Conservation (phyloP, 2,888 invertebrate species). For the Celastrina argiolus region DNA sequence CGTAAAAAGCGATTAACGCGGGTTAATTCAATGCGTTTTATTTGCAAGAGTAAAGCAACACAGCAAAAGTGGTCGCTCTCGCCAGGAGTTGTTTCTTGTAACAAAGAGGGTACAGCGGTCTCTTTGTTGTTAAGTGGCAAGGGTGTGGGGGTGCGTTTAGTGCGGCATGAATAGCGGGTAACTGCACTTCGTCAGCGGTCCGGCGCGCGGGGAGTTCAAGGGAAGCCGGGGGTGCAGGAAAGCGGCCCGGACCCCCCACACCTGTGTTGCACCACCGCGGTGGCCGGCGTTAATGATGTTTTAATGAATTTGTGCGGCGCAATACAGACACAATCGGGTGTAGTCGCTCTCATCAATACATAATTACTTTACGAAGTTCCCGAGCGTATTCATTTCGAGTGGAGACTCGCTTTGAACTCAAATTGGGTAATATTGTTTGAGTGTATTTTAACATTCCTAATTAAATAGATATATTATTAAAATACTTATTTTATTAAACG, state of each 20-base stretch:
- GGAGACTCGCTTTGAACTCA: neutral
- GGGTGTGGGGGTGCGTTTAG: constrained; percentile 59
- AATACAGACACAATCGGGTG: neutral
- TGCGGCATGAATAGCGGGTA: constrained; percentile 70
- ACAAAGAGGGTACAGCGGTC: constrained; percentile 74
- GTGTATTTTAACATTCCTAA: neutral
- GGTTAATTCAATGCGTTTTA: constrained; percentile 47
- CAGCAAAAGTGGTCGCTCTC: constrained; percentile 59
- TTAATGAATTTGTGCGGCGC: constrained; percentile 17
- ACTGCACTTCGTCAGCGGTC: constrained; percentile 74
- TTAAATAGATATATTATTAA: neutral
- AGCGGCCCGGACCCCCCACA: constrained; percentile 17
- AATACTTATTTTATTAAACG: too few species aligned
- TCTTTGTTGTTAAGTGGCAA: constrained; percentile 75
- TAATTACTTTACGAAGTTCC: neutral
- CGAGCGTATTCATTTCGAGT: neutral
- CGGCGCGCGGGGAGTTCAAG: constrained; percentile 36
- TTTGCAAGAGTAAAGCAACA: constrained; percentile 53
- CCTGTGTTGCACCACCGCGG: constrained; percentile 31
- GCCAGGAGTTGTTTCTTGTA: constrained; percentile 68
- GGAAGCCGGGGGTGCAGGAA: neutral
- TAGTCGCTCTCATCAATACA: constrained; percentile 1
- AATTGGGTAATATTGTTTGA: constrained; percentile 4
- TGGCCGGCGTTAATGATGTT: constrained; percentile 24
- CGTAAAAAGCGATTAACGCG: constrained; percentile 31